Evolutionary conservation across 2,888 invertebrate genomes (phyloP).

Genomic region (Punctoribates punctum): DNA sequence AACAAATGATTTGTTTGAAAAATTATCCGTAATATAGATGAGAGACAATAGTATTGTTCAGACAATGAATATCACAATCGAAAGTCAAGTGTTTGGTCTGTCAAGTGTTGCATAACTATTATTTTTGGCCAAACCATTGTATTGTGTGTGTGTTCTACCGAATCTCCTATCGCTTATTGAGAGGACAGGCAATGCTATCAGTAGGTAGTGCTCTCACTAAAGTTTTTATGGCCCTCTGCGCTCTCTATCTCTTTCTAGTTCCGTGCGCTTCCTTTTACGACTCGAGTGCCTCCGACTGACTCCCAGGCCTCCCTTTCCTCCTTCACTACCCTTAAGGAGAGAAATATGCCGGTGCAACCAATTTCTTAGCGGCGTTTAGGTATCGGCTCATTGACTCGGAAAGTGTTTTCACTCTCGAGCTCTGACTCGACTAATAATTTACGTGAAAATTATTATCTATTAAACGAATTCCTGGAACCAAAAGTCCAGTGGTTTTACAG

Average conservation of each 20-base stretch:
- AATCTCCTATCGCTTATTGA: constrained; percentile 14
- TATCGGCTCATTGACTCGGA: constrained; percentile 30
- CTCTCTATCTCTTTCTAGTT: not conserved
- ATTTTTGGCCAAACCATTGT: constrained; percentile 5
- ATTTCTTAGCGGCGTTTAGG: constrained; percentile 25
- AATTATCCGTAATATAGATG: not conserved
- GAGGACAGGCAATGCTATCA: too few relatives aligned
- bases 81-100: not conserved
- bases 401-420: constrained; percentile 1
- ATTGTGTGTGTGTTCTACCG: constrained; percentile 26
- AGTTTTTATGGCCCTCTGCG: not conserved
- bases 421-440: not conserved
- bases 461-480: not conserved
- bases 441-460: not conserved
- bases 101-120: constrained; percentile 30
- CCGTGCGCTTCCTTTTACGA: not conserved
- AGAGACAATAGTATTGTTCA: not conserved
- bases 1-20: too few relatives aligned
- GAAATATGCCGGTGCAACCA: not conserved
- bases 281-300: not conserved
- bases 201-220: not conserved
- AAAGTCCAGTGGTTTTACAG: not conserved
- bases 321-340: not conserved
- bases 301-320: not conserved
- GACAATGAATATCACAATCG: constrained; percentile 1